Percentiles rank a stretch among this genome's conserved stretches.
Conservation (phyloP, 2,888 invertebrate genomes). For the Congeria kusceri region DNA sequence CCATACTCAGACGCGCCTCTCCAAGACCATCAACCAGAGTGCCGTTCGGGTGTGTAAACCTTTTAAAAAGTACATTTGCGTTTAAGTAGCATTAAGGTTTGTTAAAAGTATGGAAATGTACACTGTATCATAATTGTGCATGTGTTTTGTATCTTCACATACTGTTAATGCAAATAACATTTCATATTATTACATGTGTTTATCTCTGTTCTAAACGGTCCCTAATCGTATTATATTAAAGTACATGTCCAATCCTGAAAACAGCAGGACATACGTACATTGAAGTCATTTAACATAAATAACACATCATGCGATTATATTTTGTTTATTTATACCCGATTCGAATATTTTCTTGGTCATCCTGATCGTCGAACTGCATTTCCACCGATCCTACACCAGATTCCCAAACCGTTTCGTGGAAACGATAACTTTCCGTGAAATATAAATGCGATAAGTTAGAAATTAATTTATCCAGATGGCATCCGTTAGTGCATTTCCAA, state of each 20-base stretch:
- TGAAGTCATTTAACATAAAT: neutral
- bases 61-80: neutral
- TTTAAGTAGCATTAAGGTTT: no score
- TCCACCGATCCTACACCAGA: constrained; percentile 31
- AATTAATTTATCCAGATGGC: neutral
- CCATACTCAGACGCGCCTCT: constrained; percentile 45
- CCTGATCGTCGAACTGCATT: constrained; percentile 13
- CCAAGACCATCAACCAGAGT: constrained; percentile 31
- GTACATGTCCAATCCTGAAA: no score
- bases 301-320: neutral
- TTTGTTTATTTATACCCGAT: constrained; percentile 15
- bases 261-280: no score
- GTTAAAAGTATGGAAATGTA: no score
- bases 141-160: no score
- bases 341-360: constrained; percentile 26
- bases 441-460: constrained; percentile 17
- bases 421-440: constrained; percentile 34
- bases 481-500: constrained; percentile 17
- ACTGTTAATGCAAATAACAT: no score
- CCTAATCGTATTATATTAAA: neutral
- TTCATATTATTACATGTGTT: neutral
- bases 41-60: constrained; percentile 21
- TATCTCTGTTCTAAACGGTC: neutral
- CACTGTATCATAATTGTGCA: no score
- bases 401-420: constrained; percentile 36